Percentiles rank a stretch among this genome's conserved stretches.
phyloP scores from a whole-genome alignment of 2,888 invertebrate species.

The Elegia similella region DNA sequence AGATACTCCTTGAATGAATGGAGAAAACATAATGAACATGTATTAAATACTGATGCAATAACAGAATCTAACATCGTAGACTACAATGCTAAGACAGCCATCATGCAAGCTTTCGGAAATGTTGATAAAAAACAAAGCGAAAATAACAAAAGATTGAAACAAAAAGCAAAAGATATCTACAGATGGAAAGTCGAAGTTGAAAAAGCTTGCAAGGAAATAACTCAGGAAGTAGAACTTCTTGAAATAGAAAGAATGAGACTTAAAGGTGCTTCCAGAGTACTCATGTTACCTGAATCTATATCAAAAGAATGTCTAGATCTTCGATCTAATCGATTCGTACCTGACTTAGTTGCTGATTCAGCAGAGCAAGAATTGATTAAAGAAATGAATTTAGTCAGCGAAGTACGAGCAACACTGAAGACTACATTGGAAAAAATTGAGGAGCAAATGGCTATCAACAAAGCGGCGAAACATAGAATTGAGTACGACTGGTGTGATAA shows the following conservation, averaged over 20 bases:
- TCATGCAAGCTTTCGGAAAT: slow-evolving; percentile 83
- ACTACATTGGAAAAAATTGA: slow-evolving; percentile 85
- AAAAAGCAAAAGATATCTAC: slow-evolving; percentile 85
- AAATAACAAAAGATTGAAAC: slow-evolving; percentile 84
- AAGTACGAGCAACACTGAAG: slow-evolving; percentile 83
- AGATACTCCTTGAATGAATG: slow-evolving; percentile 88
- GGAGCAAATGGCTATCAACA: slow-evolving; percentile 86
- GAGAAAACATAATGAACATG: slow-evolving; percentile 82
- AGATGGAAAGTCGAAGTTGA: slow-evolving; percentile 90
- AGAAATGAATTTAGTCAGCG: slow-evolving; percentile 86
- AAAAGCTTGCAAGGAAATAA: slow-evolving; percentile 84
- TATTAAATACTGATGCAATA: slow-evolving; percentile 73
- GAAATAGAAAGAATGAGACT: slow-evolving; percentile 86
- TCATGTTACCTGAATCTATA: slow-evolving; percentile 88
- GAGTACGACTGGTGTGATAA: slow-evolving; percentile 97
- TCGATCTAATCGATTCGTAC: slow-evolving; percentile 85
- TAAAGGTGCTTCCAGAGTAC: slow-evolving; percentile 84
- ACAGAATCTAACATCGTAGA: slow-evolving; percentile 81
- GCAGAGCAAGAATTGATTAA: slow-evolving; percentile 90
- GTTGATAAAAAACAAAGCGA: slow-evolving; percentile 86
- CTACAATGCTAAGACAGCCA: slow-evolving; percentile 84
- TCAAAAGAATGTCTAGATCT: slow-evolving; percentile 88
- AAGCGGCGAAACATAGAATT: slow-evolving; percentile 89
- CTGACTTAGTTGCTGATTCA: slow-evolving; percentile 88
- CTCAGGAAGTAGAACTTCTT: slow-evolving; percentile 85